A percentile compares a stretch with the other conserved stretches of the same genome.
These are phyloP conservation scores for Epinephelus coioides DNA, from an alignment of 2,797 vertebrate genomes.

Conservation along the genomic window DNA sequence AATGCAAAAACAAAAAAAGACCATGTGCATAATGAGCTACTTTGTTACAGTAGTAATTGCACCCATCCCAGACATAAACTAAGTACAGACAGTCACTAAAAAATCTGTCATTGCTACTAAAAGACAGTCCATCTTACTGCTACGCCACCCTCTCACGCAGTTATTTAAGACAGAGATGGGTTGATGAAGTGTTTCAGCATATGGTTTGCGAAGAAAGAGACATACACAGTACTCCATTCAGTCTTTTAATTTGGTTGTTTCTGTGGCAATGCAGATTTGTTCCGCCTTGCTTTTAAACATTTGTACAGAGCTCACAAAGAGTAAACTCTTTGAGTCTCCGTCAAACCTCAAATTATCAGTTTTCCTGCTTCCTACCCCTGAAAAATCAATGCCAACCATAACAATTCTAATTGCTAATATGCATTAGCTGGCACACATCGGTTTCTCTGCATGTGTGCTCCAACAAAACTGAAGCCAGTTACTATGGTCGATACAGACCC, in stretches of 20 bases:
- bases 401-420: constrained; percentile 43
- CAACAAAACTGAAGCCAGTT: constrained; percentile 46
- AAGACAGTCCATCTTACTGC: constrained; percentile 19
- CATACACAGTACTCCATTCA: constrained; percentile 22
- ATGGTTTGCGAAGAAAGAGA: constrained; percentile 29
- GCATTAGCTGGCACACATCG: constrained; percentile 43
- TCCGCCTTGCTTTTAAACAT: constrained; percentile 34
- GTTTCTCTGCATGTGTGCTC: constrained; percentile 32
- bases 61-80: constrained; percentile 27
- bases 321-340: constrained; percentile 30
- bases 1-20: constrained; percentile 1
- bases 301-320: constrained; percentile 15
- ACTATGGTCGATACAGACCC: constrained; percentile 41
- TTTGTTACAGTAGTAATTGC: constrained; percentile 7
- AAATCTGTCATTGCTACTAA: constrained; percentile 23
- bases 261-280: constrained; percentile 17
- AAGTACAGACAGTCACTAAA: constrained; percentile 25
- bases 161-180: constrained; percentile 23
- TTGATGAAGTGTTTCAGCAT: constrained; percentile 28
- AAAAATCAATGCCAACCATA: constrained; percentile 51
- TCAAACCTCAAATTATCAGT: constrained; percentile 53
- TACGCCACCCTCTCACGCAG: constrained; percentile 12
- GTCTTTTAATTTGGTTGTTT: constrained; percentile 26
- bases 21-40: constrained; percentile 2
- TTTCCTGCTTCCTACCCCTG: constrained; percentile 22